Percentiles rank a stretch among this genome's conserved stretches.
These are phyloP conservation scores for Rhodinocichla rosea DNA, from an alignment of 2,113 vertebrate species.

Conservation along the genomic window DNA sequence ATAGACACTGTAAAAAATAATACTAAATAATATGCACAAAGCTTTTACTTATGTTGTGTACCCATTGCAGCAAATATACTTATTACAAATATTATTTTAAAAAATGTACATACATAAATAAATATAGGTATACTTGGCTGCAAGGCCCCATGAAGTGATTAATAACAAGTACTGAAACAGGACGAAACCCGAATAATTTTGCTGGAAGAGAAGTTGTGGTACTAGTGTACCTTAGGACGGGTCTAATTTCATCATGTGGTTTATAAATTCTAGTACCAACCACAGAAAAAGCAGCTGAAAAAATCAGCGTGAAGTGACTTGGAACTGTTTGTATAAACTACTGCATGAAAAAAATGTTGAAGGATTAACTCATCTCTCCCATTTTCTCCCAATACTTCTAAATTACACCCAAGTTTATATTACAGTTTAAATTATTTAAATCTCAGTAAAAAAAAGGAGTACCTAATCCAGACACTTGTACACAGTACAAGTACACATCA, in stretches of 20 bases:
- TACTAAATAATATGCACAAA: not conserved
- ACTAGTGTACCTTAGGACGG: not conserved
- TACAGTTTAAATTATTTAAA: not conserved
- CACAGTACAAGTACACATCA: not conserved
- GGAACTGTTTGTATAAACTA: not conserved
- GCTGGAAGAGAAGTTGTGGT: not conserved
- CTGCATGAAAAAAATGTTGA: not conserved
- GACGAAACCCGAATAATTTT: not conserved
- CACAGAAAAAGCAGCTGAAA: not conserved
- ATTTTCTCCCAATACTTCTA: not conserved
- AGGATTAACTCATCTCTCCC: not conserved
- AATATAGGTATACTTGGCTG: not conserved
- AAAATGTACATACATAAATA: not conserved
- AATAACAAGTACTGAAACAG: not conserved
- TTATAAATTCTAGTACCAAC: not conserved
- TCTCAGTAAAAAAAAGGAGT: not conserved
- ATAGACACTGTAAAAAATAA: not conserved
- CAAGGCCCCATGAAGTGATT: not conserved
- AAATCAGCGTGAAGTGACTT: not conserved
- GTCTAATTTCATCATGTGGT: not conserved
- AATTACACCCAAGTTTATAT: not conserved
- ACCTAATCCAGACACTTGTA: not conserved
- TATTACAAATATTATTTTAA: not conserved
- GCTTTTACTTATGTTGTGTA: not conserved
- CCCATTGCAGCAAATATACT: not conserved